A percentile compares a stretch with the other conserved stretches of the same genome.
phyloP scores from a whole-genome alignment of 2,888 invertebrate species.

The Eilema depressum region DNA sequence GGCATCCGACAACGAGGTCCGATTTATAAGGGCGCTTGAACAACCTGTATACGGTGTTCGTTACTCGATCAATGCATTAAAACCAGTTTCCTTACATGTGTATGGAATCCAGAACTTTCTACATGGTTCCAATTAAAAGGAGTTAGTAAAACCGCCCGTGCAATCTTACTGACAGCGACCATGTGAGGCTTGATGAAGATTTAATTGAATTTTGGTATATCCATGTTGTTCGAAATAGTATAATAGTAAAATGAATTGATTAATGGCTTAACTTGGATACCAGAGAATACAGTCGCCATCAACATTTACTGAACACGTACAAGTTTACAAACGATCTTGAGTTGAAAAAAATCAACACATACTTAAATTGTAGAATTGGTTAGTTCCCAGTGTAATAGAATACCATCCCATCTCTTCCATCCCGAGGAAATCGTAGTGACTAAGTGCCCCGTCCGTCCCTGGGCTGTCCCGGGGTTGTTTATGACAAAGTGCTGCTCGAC shows the following conservation, averaged over 20 bases:
- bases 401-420: too few relatives aligned
- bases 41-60: constrained; percentile 49
- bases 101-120: constrained; percentile 67
- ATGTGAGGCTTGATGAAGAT: constrained; percentile 57
- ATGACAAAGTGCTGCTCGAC: too few relatives aligned
- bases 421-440: too few relatives aligned
- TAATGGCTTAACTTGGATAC: constrained; percentile 1
- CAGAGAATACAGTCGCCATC: not conserved
- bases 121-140: constrained; percentile 59
- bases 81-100: constrained; percentile 68
- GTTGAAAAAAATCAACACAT: too few relatives aligned
- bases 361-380: too few relatives aligned
- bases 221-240: constrained; percentile 34
- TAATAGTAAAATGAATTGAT: constrained; percentile 18
- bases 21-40: constrained; percentile 75
- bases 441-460: too few relatives aligned
- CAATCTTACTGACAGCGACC: constrained; percentile 64
- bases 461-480: too few relatives aligned
- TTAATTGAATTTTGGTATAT: constrained; percentile 57
- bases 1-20: constrained; percentile 73
- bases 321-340: too few relatives aligned
- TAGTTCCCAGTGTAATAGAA: too few relatives aligned
- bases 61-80: constrained; percentile 58
- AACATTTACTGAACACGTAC: too few relatives aligned
- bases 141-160: constrained; percentile 43